A percentile compares a stretch with the other conserved stretches of the same genome.
These are phyloP conservation scores for Schlechtendalia chinensis DNA, from an alignment of 1,140 invertebrate genomes.

Conservation along the genomic window DNA sequence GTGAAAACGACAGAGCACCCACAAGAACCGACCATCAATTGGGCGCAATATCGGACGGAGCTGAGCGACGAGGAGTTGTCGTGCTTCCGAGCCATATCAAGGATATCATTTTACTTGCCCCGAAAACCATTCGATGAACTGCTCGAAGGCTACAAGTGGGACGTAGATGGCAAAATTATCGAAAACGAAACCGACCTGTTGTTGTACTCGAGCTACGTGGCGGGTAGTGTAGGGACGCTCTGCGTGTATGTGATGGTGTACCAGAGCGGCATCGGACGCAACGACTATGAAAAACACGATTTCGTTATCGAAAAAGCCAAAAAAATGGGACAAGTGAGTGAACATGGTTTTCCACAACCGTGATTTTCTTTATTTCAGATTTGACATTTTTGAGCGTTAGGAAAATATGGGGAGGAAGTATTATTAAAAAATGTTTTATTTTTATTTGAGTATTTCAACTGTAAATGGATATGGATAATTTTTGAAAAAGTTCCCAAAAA, in stretches of 20 bases:
- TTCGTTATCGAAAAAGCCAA: slow-evolving; percentile 21
- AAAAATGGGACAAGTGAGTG: slow-evolving; percentile 29
- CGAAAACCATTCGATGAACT: slow-evolving; percentile 31
- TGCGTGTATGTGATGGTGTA: slow-evolving; percentile 34
- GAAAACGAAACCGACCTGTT: slow-evolving; percentile 26
- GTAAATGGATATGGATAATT: too few species aligned
- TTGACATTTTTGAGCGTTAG: too few species aligned
- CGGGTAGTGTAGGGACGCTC: slow-evolving; percentile 17
- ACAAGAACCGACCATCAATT: neutral
- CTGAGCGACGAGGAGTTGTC: neutral
- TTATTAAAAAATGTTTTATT: too few species aligned
- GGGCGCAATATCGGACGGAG: neutral
- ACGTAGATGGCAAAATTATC: neutral
- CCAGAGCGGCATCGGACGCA: neutral
- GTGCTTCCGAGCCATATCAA: slow-evolving; percentile 30
- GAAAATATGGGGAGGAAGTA: too few species aligned
- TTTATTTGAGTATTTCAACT: too few species aligned
- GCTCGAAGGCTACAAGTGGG: slow-evolving; percentile 37
- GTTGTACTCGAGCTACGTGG: slow-evolving; percentile 35
- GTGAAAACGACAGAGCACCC: neutral
- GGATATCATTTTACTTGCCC: slow-evolving; percentile 31
- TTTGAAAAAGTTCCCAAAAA: too few species aligned
- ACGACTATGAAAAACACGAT: neutral
- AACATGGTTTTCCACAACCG: too few species aligned
- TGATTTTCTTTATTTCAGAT: too few species aligned